These are phyloP conservation scores for Pristis pectinata DNA, from an alignment of 2,797 vertebrate species.

Conservation along the genomic window DNA sequence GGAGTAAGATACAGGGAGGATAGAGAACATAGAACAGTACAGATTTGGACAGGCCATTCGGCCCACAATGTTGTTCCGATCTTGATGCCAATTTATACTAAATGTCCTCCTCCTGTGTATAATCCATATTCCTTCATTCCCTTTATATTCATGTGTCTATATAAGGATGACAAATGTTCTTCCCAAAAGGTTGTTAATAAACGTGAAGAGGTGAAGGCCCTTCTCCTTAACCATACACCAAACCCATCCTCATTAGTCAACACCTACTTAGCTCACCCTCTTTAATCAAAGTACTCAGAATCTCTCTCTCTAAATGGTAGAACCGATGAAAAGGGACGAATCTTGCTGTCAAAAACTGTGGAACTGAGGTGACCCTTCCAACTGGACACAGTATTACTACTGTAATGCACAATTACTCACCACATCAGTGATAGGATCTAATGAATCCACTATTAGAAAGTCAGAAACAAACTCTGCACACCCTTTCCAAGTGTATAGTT, in stretches of 20 bases:
- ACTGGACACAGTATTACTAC: not conserved
- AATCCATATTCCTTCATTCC: too few relatives aligned
- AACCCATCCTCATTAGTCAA: not conserved
- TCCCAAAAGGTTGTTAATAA: too few relatives aligned
- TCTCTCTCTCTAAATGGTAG: not conserved
- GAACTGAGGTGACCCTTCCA: not conserved
- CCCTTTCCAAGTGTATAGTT: slow-evolving; percentile 71
- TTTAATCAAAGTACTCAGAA: not conserved
- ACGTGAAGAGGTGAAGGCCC: too few relatives aligned
- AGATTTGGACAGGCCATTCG: too few relatives aligned
- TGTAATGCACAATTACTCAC: slow-evolving; percentile 55
- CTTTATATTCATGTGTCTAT: too few relatives aligned
- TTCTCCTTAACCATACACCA: not conserved
- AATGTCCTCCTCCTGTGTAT: too few relatives aligned
- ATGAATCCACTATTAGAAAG: slow-evolving; percentile 65
- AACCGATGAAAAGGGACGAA: not conserved
- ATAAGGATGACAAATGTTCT: too few relatives aligned
- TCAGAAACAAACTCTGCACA: slow-evolving; percentile 72
- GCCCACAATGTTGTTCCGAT: too few relatives aligned
- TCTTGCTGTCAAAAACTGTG: not conserved
- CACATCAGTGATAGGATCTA: slow-evolving; percentile 58
- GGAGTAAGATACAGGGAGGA: too few relatives aligned
- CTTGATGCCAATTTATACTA: too few relatives aligned
- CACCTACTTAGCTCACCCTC: not conserved
- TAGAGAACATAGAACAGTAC: too few relatives aligned